phyloP scores from a whole-genome alignment of 2,797 vertebrate genomes.

The Geotrypetes seraphini region DNA sequence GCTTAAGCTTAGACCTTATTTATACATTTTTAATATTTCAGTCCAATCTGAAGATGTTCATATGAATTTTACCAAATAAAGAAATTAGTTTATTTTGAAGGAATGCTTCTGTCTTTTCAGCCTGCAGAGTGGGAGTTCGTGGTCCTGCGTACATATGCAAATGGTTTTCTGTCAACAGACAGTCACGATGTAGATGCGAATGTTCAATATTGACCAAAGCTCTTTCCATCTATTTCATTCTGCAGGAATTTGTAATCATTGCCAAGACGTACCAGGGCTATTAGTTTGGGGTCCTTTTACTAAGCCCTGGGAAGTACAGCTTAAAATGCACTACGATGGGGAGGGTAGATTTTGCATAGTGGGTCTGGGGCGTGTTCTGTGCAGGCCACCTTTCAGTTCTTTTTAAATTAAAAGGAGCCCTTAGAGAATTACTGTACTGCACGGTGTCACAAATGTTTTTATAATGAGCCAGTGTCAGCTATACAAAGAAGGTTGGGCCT shows the following conservation, averaged over 20 bases:
- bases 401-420: conserved; percentile 15
- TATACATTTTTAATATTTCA: conserved; percentile 55
- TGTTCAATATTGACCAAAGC: too few relatives aligned
- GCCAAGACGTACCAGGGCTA: too few relatives aligned
- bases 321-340: conserved; percentile 19
- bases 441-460: conserved; percentile 10
- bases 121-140: conserved; percentile 41
- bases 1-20: conserved; percentile 51
- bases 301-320: too few relatives aligned
- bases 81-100: conserved; percentile 58
- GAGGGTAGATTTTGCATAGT: too few relatives aligned
- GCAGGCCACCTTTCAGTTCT: too few relatives aligned
- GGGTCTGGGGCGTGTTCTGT: too few relatives aligned
- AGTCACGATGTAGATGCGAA: too few relatives aligned
- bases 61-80: conserved; percentile 61
- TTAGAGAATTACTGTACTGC: conserved; percentile 15
- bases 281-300: too few relatives aligned
- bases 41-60: conserved; percentile 54
- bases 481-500: conserved; percentile 15
- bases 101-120: conserved; percentile 53
- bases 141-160: too few relatives aligned
- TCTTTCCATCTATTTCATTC: too few relatives aligned
- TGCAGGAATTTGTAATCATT: too few relatives aligned
- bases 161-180: too few relatives aligned
- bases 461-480: conserved; percentile 5